Evolutionary conservation across 1,140 invertebrate genomes (phyloP).

Genomic region (Scaptomyza pallida): DNA sequence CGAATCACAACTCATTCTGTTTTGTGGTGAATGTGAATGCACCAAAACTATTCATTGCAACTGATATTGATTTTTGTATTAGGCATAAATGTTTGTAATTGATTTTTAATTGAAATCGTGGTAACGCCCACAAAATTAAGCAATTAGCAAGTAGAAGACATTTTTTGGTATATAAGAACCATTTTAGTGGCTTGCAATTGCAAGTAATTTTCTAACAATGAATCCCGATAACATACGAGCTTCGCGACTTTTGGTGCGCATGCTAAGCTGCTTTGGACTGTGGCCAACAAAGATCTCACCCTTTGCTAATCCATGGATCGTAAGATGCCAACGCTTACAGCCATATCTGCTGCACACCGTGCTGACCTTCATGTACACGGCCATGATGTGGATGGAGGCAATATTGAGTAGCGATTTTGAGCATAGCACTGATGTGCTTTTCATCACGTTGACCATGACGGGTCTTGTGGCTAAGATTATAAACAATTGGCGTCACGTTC

Average conservation of each 20-base stretch:
- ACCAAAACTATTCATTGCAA: not conserved
- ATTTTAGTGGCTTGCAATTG: too few species aligned
- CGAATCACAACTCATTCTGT: conserved; percentile 6
- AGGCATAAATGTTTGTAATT: conserved; percentile 35
- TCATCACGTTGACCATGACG: conserved; percentile 59
- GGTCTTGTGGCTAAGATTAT: conserved; percentile 43
- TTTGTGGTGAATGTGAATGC: conserved; percentile 7
- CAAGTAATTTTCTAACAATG: conserved; percentile 36
- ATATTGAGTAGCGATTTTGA: conserved; percentile 45
- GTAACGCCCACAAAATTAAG: conserved; percentile 51
- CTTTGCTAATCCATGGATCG: not conserved
- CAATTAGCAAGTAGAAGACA: conserved; percentile 15
- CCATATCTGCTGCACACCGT: conserved; percentile 39
- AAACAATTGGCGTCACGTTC: conserved; percentile 50
- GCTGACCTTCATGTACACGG: conserved; percentile 32
- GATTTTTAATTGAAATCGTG: conserved; percentile 62
- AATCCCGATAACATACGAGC: conserved; percentile 32
- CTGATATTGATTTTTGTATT: conserved; percentile 44
- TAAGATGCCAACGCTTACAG: conserved; percentile 8
- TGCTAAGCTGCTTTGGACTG: conserved; percentile 10
- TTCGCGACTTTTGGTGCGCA: conserved; percentile 23
- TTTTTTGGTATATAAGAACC: conserved; percentile 30
- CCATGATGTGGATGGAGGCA: conserved; percentile 61
- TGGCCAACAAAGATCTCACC: conserved; percentile 23
- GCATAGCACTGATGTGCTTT: conserved; percentile 47